Base-by-base conservation (phyloP, 1,140 invertebrate genomes). In the Amyelois transitella region DNA sequence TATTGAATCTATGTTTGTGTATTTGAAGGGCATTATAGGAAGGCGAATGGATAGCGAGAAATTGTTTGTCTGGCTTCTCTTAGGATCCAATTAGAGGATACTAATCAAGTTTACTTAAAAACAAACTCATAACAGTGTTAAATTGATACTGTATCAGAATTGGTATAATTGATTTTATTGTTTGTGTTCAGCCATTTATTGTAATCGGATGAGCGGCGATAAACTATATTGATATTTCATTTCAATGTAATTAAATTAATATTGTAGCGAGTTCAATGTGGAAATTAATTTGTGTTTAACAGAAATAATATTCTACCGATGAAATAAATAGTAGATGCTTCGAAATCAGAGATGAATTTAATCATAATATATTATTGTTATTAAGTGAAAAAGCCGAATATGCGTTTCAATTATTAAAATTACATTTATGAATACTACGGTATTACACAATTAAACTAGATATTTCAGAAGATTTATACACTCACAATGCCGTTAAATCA, bases 51-150 rank as follows among this genome's bases (percentile, higher is more conserved):
- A 44, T 19, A 25, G 20, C 28, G 25, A 24, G 14, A 56, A 1
- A 17, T 24, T 51, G 18, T 56, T 45, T 52, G 50, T 57, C 43
- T 58, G 62, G 62, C 62, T 64, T 64, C 62, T 45, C 47, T 51
- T 60, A 12, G 22, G 18, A 64, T 60, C 58, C 62, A 60, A 64
- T 64, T 60, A 60, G 14, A 19, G 22, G 22, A 22, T 22, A 38
- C 45, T 60, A 59, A 64, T 64, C 49, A 20, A 64, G 57, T 64
- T 64, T 53, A 20, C 43, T 45, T 48, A 55, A 60, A 45, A 48
- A 48, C 18, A 48, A 14, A 20, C 45, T 48, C 32, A 14, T 38
- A 38, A 38, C 17, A 48, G 20, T 14, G 19, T 48, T 48, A 21
- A 21, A 48, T 48, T 10, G 18, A 48, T 43, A 43, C 45, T 21